These are phyloP conservation scores for Crotophaga sulcirostris DNA, from an alignment of 2,113 vertebrate genomes.

Conservation along the genomic window DNA sequence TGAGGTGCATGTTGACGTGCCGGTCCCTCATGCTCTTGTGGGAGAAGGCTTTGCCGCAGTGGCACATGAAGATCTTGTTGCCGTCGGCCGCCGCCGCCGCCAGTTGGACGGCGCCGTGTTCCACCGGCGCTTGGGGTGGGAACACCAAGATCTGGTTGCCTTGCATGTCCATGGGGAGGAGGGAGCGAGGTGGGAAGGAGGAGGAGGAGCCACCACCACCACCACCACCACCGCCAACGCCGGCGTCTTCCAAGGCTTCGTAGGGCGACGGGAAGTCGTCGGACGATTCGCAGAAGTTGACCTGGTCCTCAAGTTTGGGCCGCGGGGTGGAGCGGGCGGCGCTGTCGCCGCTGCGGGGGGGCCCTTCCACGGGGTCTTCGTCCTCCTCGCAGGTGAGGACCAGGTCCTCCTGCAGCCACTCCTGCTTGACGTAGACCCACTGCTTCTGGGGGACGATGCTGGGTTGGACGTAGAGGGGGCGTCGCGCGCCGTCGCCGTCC, in stretches of 20 bases:
- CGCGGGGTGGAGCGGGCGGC: background rate
- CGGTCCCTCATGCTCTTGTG: conserved; percentile 93
- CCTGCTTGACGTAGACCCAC: conserved; percentile 88
- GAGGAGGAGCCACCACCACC: background rate
- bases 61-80: conserved; percentile 90
- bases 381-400: conserved; percentile 86
- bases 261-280: conserved; percentile 82
- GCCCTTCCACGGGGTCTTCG: conserved; percentile 62
- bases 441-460: conserved; percentile 87
- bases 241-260: conserved; percentile 18
- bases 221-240: background rate
- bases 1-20: conserved; percentile 94
- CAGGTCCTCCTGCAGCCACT: conserved; percentile 85
- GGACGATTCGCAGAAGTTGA: conserved; percentile 84
- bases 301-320: conserved; percentile 58
- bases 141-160: conserved; percentile 86
- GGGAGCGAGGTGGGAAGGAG: conserved; percentile 76
- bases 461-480: conserved; percentile 79
- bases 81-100: conserved; percentile 34
- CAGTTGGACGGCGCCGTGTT: conserved; percentile 66
- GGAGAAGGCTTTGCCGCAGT: conserved; percentile 92
- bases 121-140: conserved; percentile 69
- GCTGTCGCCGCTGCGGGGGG: background rate
- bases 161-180: conserved; percentile 88
- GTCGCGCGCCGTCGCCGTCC: background rate